Evolutionary conservation across 2,888 invertebrate species (phyloP), one percentile per base, ranked within the genome.

Genomic region (Andricus quercusramuli): DNA sequence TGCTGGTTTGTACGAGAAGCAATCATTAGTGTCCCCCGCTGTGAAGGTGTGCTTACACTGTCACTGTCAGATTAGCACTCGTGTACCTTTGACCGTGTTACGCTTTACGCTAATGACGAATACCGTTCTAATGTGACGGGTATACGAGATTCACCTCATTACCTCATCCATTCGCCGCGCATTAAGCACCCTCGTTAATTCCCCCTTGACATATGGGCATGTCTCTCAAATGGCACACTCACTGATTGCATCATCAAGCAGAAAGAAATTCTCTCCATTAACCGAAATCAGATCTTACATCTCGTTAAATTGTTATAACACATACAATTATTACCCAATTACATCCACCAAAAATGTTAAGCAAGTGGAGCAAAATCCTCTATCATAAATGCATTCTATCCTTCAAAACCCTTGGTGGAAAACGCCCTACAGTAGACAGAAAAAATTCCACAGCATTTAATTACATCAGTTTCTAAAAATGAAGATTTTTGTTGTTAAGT

Each of bases 91-190:
- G 81, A 81, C 80, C 82, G 78, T 79, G 74, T 84, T 78, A 79
- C 79, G 79, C 79, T 51, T 82, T 80, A 78, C 79, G 80, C 83
- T 84, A 84, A 86, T 83, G 84, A 84, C 79, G 85, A 86, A 86
- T 86, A 84, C 81, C 84, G 84, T 86, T 84, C 81, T 82, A 82
- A 85, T 79, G 80, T 82, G 76, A 82, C 78, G 80, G 80, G 37
- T 79, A 84, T 82, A 83, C 82, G 83, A 81, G 84, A 88, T 84
- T 84, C 82, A 82, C 76, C 81, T 84, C 84, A 79, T 87, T 86
- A 85, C 76, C 77, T 77, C 81, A 47, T 29, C 66, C 51, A 41
- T 44, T 47, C 11, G 15, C 78, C 62, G 5, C 1, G 37, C 29
- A 37, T 66, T 66, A 66, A 66, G 66, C 32, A 66, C 37, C n/a